Evolutionary conservation across 2,888 invertebrate species (phyloP), one percentile per base, ranked within the genome.

Genomic region (Sinotaia quadrata): DNA sequence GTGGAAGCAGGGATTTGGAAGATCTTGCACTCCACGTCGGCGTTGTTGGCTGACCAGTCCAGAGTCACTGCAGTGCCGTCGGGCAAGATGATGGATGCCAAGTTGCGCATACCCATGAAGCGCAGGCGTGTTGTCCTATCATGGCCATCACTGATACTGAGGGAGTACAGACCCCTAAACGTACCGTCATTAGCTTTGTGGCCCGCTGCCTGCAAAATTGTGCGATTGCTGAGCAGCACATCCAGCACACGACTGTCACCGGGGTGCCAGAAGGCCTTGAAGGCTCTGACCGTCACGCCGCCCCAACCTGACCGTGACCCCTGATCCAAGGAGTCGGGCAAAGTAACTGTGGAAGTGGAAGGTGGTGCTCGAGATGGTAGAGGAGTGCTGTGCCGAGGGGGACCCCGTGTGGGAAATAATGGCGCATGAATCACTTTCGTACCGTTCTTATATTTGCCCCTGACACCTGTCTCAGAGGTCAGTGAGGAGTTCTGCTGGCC

Each of bases 41-140:
- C 61, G 33, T 66, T 66, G 57, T 72, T 69, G 60, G 69, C 47
- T 1, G 74, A 69, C 76, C 72, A 73, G 56, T 76, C 76, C 58
- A 73, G 74, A 49, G 41, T 73, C n/a, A 76, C 73, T 12, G 69
- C 69, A 2, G 74, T 71, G 24, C 76, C 76, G 24, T 70, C 63
- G 2, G 76, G 69, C 12, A 76, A 62, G 29, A 76, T 67, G 7
- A 76, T 72, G 21, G 76, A 76, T 0, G 74, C 76, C 54, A 76
- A 54, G 27, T 68, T 76, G 54, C 68, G 60, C 21, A 57, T 51
- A 1, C 71, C 74, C 36, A 67, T 68, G 24, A 76, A 74, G 10
- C 74, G 54, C 2, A 76, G 68, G 33, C 65, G 47, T 4, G 65
- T 70, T 4, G 65, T 41, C 29, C 34, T 18, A 21, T 69, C 71